A percentile compares a stretch with the other conserved stretches of the same genome.
Evolutionary conservation across 2,797 vertebrate genomes (phyloP).

Genomic region (Molossus alvarezi): DNA sequence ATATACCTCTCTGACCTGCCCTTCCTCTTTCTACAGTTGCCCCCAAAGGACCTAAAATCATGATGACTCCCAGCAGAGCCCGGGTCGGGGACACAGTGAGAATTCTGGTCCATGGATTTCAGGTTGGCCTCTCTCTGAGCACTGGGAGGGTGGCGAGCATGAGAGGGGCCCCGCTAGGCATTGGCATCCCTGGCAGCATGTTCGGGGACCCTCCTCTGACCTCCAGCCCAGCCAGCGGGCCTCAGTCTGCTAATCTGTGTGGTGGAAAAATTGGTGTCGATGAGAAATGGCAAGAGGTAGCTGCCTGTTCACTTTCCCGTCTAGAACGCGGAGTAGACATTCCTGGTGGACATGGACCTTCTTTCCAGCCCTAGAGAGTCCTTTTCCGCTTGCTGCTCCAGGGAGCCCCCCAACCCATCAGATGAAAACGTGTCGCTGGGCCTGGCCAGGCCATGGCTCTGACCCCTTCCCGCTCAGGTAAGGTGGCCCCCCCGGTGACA

Average conservation of each 20-base stretch:
- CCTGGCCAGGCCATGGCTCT: neutral
- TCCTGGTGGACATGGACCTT: fast-evolving
- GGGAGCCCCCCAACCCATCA: fast-evolving
- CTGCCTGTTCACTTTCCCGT: fast-evolving
- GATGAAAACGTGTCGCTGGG: fast-evolving
- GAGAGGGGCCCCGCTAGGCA: fast-evolving
- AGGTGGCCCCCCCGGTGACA: neutral
- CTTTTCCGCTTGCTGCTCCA: neutral
- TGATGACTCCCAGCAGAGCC: constrained; percentile 95
- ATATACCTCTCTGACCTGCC: neutral
- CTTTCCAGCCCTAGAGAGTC: neutral
- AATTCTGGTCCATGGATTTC: constrained; percentile 97
- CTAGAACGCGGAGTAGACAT: neutral
- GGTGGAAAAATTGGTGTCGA: neutral
- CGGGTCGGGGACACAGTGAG: constrained; percentile 98
- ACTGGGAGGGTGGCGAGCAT: neutral
- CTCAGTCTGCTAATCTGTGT: neutral
- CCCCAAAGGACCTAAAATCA: constrained; percentile 97
- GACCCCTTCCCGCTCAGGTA: neutral
- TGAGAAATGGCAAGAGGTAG: neutral
- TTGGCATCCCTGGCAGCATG: neutral
- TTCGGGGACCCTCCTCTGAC: too few relatives aligned
- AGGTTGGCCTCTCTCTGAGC: constrained; percentile 90
- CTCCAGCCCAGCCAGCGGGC: neutral
- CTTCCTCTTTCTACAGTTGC: constrained; percentile 91